These are phyloP conservation scores for Pteronotus mesoamericanus DNA, from an alignment of 2,797 vertebrate genomes.

Conservation along the genomic window DNA sequence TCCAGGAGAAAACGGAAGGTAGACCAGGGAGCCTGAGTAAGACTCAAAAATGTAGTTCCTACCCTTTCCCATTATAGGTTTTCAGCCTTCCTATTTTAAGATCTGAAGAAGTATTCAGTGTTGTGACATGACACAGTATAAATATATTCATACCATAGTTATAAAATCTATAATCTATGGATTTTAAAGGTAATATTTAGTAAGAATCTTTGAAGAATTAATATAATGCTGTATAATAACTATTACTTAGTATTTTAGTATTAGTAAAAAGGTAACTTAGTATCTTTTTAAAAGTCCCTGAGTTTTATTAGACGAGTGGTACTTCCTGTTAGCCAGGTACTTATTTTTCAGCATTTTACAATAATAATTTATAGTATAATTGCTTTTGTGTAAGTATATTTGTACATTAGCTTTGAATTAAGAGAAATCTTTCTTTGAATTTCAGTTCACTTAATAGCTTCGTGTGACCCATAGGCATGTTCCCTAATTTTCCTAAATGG, in stretches of 20 bases:
- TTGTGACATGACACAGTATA: neutral
- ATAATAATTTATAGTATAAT: neutral
- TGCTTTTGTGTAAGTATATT: neutral
- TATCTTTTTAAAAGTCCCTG: neutral
- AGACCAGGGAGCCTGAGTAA: neutral
- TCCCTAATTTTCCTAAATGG: neutral
- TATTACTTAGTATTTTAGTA: no score
- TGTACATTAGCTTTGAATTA: neutral
- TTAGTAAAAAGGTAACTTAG: no score
- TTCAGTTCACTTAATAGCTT: neutral
- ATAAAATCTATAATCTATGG: neutral
- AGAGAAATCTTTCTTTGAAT: neutral
- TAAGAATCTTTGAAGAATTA: conserved; percentile 31
- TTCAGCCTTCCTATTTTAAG: neutral
- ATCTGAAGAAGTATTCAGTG: neutral
- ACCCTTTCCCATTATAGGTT: neutral
- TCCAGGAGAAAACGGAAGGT: neutral
- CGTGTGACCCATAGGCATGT: neutral
- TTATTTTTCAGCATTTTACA: conserved; percentile 28
- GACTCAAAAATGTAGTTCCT: neutral
- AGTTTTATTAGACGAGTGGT: neutral
- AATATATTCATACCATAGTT: neutral
- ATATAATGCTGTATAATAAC: neutral
- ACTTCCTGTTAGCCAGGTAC: neutral
- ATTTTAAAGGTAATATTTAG: conserved; percentile 1